Conservation (phyloP, 2,797 vertebrate species). For the Gambusia yucatana region DNA sequence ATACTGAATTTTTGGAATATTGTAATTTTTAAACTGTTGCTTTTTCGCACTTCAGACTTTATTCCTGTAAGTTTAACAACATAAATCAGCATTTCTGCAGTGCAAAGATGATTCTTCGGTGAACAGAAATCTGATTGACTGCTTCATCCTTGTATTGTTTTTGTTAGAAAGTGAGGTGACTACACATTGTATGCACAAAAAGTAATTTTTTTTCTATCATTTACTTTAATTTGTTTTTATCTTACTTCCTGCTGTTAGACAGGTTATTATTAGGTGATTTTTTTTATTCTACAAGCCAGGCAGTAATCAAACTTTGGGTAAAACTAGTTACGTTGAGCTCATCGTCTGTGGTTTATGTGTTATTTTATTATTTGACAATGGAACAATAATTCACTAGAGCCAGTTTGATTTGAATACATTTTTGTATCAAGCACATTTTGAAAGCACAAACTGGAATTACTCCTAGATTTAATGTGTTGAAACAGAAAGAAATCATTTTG, state of each 20-base stretch:
- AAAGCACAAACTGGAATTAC: background rate
- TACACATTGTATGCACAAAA: background rate
- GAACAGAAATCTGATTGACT: background rate
- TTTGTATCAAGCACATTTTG: background rate
- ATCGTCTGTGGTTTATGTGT: background rate
- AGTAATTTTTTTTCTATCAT: background rate
- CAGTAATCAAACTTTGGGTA: background rate
- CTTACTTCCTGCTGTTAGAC: background rate
- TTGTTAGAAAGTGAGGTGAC: background rate
- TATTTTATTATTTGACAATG: background rate
- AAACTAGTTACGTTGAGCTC: background rate
- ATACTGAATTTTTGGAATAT: background rate
- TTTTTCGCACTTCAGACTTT: background rate
- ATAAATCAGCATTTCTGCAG: background rate
- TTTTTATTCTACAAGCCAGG: background rate
- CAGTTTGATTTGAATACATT: background rate
- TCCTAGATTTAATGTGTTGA: background rate
- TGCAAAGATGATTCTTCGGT: background rate
- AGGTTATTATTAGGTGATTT: background rate
- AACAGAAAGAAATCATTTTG: background rate
- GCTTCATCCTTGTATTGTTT: background rate
- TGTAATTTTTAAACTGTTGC: background rate
- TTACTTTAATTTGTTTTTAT: background rate
- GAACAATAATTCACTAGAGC: background rate
- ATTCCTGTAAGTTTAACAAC: background rate